Conservation (phyloP, 2,888 invertebrate species). For the Sesia apiformis region DNA sequence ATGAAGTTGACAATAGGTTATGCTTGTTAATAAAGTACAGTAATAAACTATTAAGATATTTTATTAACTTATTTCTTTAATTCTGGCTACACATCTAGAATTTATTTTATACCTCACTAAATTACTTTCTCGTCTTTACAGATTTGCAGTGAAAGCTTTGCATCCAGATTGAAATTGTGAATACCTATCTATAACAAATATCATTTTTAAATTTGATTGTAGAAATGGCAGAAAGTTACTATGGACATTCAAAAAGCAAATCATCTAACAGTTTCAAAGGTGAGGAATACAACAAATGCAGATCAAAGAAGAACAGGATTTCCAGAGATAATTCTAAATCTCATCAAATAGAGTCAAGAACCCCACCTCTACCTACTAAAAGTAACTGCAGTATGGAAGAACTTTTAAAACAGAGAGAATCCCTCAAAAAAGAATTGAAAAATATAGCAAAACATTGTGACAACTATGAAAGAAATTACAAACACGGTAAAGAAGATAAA, state of each 20-base stretch:
- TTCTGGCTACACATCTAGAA: conserved; percentile 4
- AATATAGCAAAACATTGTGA: conserved; percentile 23
- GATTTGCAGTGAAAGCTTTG: conserved; percentile 20
- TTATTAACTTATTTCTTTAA: conserved; percentile 12
- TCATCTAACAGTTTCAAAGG: conserved; percentile 26
- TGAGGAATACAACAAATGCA: conserved; percentile 25
- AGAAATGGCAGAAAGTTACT: conserved; percentile 37
- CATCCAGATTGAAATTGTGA: too few species aligned
- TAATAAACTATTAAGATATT: conserved; percentile 5
- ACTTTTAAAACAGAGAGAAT: conserved; percentile 45
- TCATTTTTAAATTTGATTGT: conserved; percentile 5
- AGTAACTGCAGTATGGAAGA: conserved; percentile 41
- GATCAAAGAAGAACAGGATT: conserved; percentile 25
- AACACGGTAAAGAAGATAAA: conserved; percentile 25
- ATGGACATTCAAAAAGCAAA: conserved; percentile 28
- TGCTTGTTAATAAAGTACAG: conserved; percentile 14
- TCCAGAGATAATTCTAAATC: conserved; percentile 20
- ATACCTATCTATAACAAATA: not conserved
- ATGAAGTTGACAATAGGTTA: conserved; percentile 17
- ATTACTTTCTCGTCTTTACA: conserved; percentile 34
- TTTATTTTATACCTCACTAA: conserved; percentile 3
- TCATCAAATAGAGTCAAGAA: conserved; percentile 33
- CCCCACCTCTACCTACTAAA: conserved; percentile 48
- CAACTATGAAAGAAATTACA: conserved; percentile 18
- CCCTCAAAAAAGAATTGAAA: conserved; percentile 44